Base-by-base conservation (phyloP, 1,140 invertebrate species). In the Drosophila triauraria region DNA sequence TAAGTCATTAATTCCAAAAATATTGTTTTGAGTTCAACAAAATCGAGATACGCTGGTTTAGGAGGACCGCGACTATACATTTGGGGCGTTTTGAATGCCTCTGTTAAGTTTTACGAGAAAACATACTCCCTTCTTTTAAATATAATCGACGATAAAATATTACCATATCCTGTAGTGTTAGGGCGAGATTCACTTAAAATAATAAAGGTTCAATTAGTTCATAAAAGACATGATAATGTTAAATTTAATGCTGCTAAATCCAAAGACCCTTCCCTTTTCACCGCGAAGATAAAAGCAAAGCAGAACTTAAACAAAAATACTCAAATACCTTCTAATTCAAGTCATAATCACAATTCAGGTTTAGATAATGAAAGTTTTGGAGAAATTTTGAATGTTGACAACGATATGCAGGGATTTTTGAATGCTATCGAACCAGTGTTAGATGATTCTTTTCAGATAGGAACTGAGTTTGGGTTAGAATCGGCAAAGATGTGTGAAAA, bases 111-210 rank as follows among this genome's bases (percentile, higher is more conserved):
- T 20, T 30, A 13, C 6, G n/a, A 1, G 3, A 43, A 42, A 17
- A 43, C 8, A 3, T 17, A 43, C 8, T 43, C 42, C 3, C 7
- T 59, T 46, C 17, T 23, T 5, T 35, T 60, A 15, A 20, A 60
- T 23, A 46, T 60, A 17, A 9, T 47, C 8, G 57, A 47, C 17
- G 27, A 60, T n/a, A 30, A 47, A 7, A 60, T 60, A 15, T 15
- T 60, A 12, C 58, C 44, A 23, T 35, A 9, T 2, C 44, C 44
- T 32, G 20, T 60, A 30, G 4, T 48, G 8, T 12, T 60, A 12
- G 44, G 44, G 6, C 12, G 58, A 20, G n/a, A 47, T 8, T 43
- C n/a, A 10, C n/a, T 43, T 9, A 43, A 43, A 9, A 43, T 43
- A 9, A 23, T 47, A 9, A 35, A 35, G 1, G 32, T 60, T 46